These are phyloP conservation scores for Marronus borbonicus DNA, from an alignment of 2,888 invertebrate genomes.

Conservation along the genomic window DNA sequence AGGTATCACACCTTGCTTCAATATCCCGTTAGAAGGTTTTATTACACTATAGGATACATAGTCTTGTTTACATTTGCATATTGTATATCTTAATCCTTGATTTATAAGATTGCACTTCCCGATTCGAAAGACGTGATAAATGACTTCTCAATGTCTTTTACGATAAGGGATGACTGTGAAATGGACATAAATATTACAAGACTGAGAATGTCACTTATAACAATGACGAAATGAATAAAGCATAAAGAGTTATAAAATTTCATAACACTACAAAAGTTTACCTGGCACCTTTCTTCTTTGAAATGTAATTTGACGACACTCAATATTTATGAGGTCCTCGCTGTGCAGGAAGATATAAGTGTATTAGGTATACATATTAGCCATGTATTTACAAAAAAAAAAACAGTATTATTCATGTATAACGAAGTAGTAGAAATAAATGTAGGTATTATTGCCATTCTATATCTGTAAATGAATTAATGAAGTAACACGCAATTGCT, in stretches of 20 bases:
- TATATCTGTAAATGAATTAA: neutral
- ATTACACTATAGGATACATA: too few species aligned
- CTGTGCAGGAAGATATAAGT: neutral
- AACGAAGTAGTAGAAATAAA: too few species aligned
- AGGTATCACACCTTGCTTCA: too few species aligned
- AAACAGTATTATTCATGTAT: too few species aligned
- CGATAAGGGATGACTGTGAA: neutral
- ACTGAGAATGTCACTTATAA: neutral
- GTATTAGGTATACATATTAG: neutral
- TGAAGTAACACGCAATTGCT: neutral
- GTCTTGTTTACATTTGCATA: too few species aligned
- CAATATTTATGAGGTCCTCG: conserved; percentile 23
- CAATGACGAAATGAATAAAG: neutral
- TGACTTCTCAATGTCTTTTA: neutral
- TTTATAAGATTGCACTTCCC: too few species aligned
- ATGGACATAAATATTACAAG: neutral
- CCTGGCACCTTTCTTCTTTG: conserved; percentile 22
- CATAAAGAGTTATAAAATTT: conserved; percentile 4
- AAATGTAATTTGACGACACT: conserved; percentile 16
- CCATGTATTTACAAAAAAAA: too few species aligned
- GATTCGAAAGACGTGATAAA: neutral
- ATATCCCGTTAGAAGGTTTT: too few species aligned
- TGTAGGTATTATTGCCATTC: too few species aligned
- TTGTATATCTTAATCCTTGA: too few species aligned
- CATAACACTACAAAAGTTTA: conserved; percentile 18